Evolutionary conservation across 2,797 vertebrate genomes (phyloP), one percentile per base, ranked within the genome.

Genomic region (Euthynnus affinis): DNA sequence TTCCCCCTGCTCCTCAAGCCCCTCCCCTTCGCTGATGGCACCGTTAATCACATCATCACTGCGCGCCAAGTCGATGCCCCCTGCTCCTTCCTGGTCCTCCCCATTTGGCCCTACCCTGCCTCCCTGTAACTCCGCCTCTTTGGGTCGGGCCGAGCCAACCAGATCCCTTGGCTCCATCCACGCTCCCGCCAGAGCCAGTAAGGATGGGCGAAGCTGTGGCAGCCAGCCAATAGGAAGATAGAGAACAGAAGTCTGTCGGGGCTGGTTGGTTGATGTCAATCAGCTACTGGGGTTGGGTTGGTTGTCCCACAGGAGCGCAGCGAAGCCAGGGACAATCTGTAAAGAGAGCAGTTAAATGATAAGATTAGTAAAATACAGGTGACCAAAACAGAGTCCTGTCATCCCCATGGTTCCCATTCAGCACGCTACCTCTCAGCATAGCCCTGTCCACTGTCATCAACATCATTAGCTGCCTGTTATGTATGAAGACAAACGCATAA

Each of bases 91-190:
- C 76, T 82, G 92, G 57, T 96, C 96, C 1, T 93, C 93, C 0
- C 93, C 89, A 96, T 95, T 0, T 91, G 88, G 86, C 96, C 94
- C 88, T 95, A 94, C 87, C 97, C 98, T 88, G 82, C 93, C 91
- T 97, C 97, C 0, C 93, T 90, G 90, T 92, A 93, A 90, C 90
- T 93, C 93, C 88, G 87, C 93, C 83, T 96, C 97, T 88, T 97
- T 97, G 91, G 97, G 96, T 94, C 97, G 95, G 87, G 95, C 95
- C 91, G 87, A 89, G 90, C 95, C 94, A 94, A 95, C 93, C 87
- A 95, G 94, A 92, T 99, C 98, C 93, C 98, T 97, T 92, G 97
- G 96, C 95, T 99, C 98, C 98, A 99, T 98, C 94, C 93, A 93
- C 92, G 86, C 90, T 95, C 93, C 92, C 84, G 83, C 91, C 92